Conservation (phyloP, 2,797 vertebrate genomes). For the Sciaenops ocellatus region DNA sequence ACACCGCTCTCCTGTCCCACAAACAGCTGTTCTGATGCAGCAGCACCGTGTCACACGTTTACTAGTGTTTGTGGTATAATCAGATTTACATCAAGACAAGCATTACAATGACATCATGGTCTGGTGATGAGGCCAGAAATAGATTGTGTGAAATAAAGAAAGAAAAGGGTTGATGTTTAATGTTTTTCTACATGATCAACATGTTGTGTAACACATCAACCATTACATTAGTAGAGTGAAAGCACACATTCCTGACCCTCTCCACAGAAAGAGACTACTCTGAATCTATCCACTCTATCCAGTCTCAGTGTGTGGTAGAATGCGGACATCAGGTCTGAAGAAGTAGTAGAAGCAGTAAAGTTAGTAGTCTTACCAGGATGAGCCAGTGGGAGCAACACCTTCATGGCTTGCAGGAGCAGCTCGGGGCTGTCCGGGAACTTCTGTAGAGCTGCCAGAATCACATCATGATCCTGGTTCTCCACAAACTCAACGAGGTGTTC, state of each 20-base stretch:
- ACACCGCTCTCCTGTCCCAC: neutral
- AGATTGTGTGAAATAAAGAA: neutral
- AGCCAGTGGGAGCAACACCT: slow-evolving; percentile 90
- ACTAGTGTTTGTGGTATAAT: neutral
- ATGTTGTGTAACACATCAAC: neutral
- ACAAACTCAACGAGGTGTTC: slow-evolving; percentile 94
- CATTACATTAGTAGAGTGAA: neutral
- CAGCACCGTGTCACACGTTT: neutral
- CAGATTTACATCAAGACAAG: slow-evolving; percentile 4
- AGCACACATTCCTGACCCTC: neutral
- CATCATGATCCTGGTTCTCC: slow-evolving; percentile 92
- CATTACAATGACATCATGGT: neutral
- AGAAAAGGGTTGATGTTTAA: neutral
- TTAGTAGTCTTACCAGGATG: slow-evolving; percentile 85
- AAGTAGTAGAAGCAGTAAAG: too few relatives aligned
- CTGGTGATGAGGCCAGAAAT: slow-evolving; percentile 9
- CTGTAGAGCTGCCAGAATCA: slow-evolving; percentile 87
- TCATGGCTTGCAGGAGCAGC: slow-evolving; percentile 88
- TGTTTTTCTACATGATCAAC: neutral
- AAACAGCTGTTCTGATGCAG: neutral
- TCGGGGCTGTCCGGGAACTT: slow-evolving; percentile 87
- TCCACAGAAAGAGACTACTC: neutral
- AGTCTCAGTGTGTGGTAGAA: neutral
- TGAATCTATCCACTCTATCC: neutral
- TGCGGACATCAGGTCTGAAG: too few relatives aligned